Evolutionary conservation across 1,140 invertebrate genomes (phyloP).

Genomic region (Drosophila lowei): DNA sequence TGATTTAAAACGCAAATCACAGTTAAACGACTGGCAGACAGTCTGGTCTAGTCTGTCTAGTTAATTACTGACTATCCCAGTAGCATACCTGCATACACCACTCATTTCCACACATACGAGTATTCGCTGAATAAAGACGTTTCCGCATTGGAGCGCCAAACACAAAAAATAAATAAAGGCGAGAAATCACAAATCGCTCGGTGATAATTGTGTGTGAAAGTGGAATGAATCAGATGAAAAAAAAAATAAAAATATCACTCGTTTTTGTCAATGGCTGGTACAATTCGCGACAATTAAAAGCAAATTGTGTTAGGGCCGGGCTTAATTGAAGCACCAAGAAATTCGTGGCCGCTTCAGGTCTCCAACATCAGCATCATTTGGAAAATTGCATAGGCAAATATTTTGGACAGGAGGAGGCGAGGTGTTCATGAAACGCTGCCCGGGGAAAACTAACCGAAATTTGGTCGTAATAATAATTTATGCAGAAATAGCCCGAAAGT

Average conservation of each 20-base stretch:
- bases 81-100: constrained; percentile 9
- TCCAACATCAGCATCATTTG: constrained; percentile 9
- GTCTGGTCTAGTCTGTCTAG: constrained; percentile 4
- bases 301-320: constrained; percentile 16
- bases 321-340: constrained; percentile 29
- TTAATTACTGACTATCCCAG: constrained; percentile 39
- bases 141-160: constrained; percentile 26
- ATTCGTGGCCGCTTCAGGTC: constrained; percentile 26
- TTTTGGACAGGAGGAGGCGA: not conserved
- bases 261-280: not conserved
- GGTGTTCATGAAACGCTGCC: no score
- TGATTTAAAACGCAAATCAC: constrained; percentile 22
- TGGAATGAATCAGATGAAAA: constrained; percentile 24
- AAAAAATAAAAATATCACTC: not conserved
- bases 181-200: constrained; percentile 8
- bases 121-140: constrained; percentile 19
- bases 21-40: constrained; percentile 15
- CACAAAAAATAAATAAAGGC: constrained; percentile 16
- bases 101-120: constrained; percentile 7
- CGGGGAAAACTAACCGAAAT: constrained; percentile 16
- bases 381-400: constrained; percentile 42
- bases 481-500: constrained; percentile 46
- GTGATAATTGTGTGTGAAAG: constrained; percentile 26
- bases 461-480: constrained; percentile 53
- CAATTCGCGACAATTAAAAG: constrained; percentile 3